Conservation (phyloP, 1,140 invertebrate species). For the Lepidostoma basale region DNA sequence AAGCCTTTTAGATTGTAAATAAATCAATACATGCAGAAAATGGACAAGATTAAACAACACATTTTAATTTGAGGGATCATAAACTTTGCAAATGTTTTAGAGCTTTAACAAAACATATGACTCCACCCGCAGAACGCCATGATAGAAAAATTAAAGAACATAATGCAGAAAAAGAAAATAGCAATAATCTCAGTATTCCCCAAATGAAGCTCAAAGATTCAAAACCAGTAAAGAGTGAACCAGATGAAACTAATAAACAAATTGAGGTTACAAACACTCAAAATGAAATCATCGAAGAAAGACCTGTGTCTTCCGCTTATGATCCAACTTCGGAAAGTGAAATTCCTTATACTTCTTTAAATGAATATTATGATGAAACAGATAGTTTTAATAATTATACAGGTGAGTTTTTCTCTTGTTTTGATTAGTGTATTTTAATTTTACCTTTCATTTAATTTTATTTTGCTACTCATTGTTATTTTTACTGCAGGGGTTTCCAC, state of each 20-base stretch:
- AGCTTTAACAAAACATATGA: constrained; percentile 60
- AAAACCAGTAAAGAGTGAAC: constrained; percentile 49
- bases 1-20: too few species aligned
- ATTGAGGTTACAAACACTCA: constrained; percentile 46
- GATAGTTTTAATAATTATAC: constrained; percentile 34
- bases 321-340: constrained; percentile 55
- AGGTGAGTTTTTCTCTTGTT: constrained; percentile 16
- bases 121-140: constrained; percentile 51
- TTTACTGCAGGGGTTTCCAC: constrained; percentile 33
- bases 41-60: too few species aligned
- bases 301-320: constrained; percentile 45
- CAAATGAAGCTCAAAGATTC: neutral
- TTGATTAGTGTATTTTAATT: neutral
- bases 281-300: constrained; percentile 28
- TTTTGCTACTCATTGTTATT: neutral
- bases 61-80: too few species aligned
- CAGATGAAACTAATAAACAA: constrained; percentile 53
- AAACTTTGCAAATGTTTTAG: too few species aligned
- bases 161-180: constrained; percentile 1
- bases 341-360: constrained; percentile 55
- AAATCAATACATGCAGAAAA: too few species aligned
- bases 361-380: constrained; percentile 49
- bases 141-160: constrained; percentile 22
- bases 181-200: constrained; percentile 28
- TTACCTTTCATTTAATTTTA: too few species aligned